Conservation (phyloP, 2,113 vertebrate species). For the Dolichotis patagonum region DNA sequence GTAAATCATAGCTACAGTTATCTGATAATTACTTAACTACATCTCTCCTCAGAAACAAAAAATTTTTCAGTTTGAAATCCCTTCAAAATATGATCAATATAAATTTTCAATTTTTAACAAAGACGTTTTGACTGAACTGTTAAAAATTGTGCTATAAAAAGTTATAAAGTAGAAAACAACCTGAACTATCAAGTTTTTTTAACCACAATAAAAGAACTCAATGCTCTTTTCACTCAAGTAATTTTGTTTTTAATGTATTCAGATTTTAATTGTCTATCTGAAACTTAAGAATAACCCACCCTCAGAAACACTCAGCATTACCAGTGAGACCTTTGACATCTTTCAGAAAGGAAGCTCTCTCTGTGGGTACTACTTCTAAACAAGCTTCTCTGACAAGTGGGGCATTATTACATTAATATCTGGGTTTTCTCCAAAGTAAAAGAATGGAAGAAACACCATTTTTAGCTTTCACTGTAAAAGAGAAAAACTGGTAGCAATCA, state of each 20-base stretch:
- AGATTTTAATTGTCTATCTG: constrained; percentile 28
- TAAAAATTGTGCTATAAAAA: constrained; percentile 18
- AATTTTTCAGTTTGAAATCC: constrained; percentile 18
- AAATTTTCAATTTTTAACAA: constrained; percentile 45
- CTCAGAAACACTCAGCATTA: neutral
- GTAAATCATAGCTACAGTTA: neutral
- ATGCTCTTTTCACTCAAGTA: constrained; percentile 31
- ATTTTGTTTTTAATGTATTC: constrained; percentile 1
- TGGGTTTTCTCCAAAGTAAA: constrained; percentile 8
- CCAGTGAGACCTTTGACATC: neutral
- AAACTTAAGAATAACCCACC: constrained; percentile 1
- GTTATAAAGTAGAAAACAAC: constrained; percentile 55
- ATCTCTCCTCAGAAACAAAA: constrained; percentile 47
- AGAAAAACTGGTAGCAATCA: neutral
- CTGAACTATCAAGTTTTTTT: constrained; percentile 18
- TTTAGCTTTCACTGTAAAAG: neutral
- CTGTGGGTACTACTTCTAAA: constrained; percentile 17
- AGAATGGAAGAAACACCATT: neutral
- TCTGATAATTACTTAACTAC: neutral
- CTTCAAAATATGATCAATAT: constrained; percentile 46
- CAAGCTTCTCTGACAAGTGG: neutral
- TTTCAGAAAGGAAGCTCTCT: constrained; percentile 29
- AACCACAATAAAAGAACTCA: neutral
- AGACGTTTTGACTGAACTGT: constrained; percentile 43
- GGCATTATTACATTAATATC: neutral